These are phyloP conservation scores for Percopsis omiscomaycus DNA, from an alignment of 2,797 vertebrate species.

Conservation along the genomic window DNA sequence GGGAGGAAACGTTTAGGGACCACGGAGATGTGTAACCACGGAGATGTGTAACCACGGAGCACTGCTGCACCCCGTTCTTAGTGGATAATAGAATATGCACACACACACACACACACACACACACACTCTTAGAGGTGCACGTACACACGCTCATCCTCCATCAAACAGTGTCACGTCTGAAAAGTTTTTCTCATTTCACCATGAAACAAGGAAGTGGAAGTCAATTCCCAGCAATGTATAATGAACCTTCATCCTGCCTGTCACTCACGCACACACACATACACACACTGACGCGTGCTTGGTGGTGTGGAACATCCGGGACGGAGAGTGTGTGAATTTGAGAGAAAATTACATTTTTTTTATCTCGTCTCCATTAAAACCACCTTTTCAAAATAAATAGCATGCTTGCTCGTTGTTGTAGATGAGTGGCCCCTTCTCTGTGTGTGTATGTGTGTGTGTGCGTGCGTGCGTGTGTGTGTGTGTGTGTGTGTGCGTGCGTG, in stretches of 20 bases:
- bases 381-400: constrained; percentile 47
- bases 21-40: not conserved
- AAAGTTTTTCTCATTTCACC: constrained; percentile 73
- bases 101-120: constrained; percentile 1
- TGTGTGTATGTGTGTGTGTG: not conserved
- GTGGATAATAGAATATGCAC: constrained; percentile 30
- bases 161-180: constrained; percentile 66
- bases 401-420: constrained; percentile 7
- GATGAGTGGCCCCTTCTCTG: not conserved
- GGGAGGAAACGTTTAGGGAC: not conserved
- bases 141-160: constrained; percentile 23
- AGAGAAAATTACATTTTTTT: constrained; percentile 61
- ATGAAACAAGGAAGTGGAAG: constrained; percentile 63
- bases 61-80: constrained; percentile 31
- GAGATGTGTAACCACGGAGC: constrained; percentile 15
- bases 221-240: constrained; percentile 61
- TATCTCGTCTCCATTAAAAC: constrained; percentile 39
- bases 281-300: constrained; percentile 34
- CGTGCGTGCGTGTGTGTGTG: constrained; percentile 11
- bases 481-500: constrained; percentile 11
- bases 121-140: constrained; percentile 7
- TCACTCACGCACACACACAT: constrained; percentile 31
- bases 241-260: constrained; percentile 57
- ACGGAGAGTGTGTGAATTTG: constrained; percentile 32
- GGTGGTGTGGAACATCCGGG: constrained; percentile 62